A percentile compares a stretch with the other conserved stretches of the same genome.
phyloP scores from a whole-genome alignment of 2,113 vertebrate genomes.

The Sinocyclocheilus grahami region DNA sequence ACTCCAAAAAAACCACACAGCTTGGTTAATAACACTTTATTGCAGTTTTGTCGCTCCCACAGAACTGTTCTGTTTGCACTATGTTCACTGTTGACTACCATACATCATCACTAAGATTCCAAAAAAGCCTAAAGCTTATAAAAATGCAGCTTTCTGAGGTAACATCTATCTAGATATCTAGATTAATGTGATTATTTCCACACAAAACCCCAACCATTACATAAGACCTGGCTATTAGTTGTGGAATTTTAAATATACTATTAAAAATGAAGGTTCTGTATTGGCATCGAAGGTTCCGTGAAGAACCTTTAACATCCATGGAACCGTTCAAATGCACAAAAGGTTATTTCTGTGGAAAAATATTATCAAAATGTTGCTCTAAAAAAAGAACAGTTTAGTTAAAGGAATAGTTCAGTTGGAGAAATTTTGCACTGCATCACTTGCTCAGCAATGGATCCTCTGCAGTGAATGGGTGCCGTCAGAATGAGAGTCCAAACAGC shows the following conservation, averaged over 20 bases:
- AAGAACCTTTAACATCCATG: not conserved
- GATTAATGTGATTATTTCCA: constrained; percentile 37
- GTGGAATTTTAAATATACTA: constrained; percentile 23
- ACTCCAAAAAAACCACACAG: constrained; percentile 39
- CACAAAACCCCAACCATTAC: constrained; percentile 27
- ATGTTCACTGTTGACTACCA: not conserved
- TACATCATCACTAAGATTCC: constrained; percentile 10
- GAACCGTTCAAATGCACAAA: not conserved
- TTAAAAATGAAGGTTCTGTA: not conserved
- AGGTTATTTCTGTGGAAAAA: not conserved
- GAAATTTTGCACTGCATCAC: too few species aligned
- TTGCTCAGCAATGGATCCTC: too few species aligned
- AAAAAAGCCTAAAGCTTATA: constrained; percentile 13
- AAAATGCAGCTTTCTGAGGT: not conserved
- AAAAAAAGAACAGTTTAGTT: not conserved
- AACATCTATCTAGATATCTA: constrained; percentile 54
- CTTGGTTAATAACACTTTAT: constrained; percentile 43
- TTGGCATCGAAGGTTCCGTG: too few species aligned
- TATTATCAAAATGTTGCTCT: not conserved
- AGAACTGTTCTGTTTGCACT: constrained; percentile 14
- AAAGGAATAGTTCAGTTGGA: not conserved
- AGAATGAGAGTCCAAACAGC: too few species aligned
- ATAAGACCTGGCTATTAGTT: constrained; percentile 25
- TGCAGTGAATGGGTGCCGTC: too few species aligned
- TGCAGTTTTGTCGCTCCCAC: constrained; percentile 33